These are phyloP conservation scores for Ornithorhynchus anatinus DNA, from an alignment of 2,113 vertebrate genomes.

Conservation along the genomic window DNA sequence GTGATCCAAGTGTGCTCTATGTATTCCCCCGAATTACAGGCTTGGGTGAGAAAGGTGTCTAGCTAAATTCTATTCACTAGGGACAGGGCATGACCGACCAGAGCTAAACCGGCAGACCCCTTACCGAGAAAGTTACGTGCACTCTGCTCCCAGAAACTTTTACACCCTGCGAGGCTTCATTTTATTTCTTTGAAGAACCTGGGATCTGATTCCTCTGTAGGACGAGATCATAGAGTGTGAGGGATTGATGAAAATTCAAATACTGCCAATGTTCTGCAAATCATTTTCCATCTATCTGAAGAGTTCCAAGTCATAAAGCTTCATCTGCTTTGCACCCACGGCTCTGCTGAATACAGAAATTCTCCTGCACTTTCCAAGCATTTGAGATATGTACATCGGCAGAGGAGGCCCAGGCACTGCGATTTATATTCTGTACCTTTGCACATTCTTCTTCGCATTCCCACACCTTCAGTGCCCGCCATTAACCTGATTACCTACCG, in stretches of 20 bases:
- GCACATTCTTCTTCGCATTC: too few relatives aligned
- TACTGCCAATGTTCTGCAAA: not conserved
- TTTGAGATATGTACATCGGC: not conserved
- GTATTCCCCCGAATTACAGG: not conserved
- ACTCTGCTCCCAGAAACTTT: conserved; percentile 54
- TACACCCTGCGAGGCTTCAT: not conserved
- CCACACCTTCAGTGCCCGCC: not conserved
- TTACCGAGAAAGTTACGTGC: rapidly evolving
- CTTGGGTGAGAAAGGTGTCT: not conserved
- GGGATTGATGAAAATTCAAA: not conserved
- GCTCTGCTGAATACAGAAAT: not conserved
- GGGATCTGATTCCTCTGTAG: not conserved
- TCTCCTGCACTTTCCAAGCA: not conserved
- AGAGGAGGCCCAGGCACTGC: too few relatives aligned
- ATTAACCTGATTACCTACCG: not conserved
- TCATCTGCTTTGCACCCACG: too few relatives aligned
- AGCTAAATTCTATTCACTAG: not conserved
- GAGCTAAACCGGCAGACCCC: not conserved
- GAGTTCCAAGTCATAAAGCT: not conserved
- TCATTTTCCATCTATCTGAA: not conserved
- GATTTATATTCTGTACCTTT: too few relatives aligned
- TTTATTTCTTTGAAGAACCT: conserved; percentile 18
- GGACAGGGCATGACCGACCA: not conserved
- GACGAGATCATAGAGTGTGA: not conserved
- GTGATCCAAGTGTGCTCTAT: not conserved